Base-by-base conservation (phyloP, 35 echinoderm and acorn worm genomes). In the Ophioderma brevispina region DNA sequence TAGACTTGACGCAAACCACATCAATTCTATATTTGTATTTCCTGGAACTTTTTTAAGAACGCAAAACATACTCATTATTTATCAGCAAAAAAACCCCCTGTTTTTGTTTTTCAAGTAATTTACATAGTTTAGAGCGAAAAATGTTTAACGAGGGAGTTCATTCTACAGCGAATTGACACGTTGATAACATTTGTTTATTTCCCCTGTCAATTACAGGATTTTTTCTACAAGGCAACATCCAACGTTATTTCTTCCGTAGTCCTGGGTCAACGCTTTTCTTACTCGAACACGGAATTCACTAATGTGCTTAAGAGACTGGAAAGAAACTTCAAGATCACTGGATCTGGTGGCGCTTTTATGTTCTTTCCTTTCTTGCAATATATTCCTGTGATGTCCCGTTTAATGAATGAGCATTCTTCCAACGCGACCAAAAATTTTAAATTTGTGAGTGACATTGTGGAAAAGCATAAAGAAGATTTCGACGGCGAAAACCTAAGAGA, bases 201-300 rank as follows among this genome's bases (percentile, higher is more conserved):
- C n/a, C n/a, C n/a, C n/a, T n/a, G n/a, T n/a, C n/a, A n/a, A n/a
- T 70, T 25, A 70, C 28, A 8, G 14, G 3, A n/a, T 23, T n/a
- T 87, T 1, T 13, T 95, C 0, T 81, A 78, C 63, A 91, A 95
- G 40, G 93, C 93, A 46, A 80, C 84, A 0, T 88, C 85, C 25
- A 95, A 95, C 36, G 59, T 95, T 35, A 89, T 95, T 18, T 95
- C 89, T n/a, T 90, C 94, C 5, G 79, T 95, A 30, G 87, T 78
- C 32, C 84, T 95, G 40, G 89, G 94, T 37, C 50, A 92, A 37
- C 43, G 89, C 59, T 95, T 80, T 38, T 85, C 91, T 18, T 92
- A 95, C 32, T n/a, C 80, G 19, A 88, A 95, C 38, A 23, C 38
- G 11, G 87, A 78, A 80, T 95, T 95, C 55, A 56, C 92, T 33